These are phyloP conservation scores for Gavialis gangeticus DNA, from an alignment of 2,113 vertebrate genomes.

Conservation along the genomic window DNA sequence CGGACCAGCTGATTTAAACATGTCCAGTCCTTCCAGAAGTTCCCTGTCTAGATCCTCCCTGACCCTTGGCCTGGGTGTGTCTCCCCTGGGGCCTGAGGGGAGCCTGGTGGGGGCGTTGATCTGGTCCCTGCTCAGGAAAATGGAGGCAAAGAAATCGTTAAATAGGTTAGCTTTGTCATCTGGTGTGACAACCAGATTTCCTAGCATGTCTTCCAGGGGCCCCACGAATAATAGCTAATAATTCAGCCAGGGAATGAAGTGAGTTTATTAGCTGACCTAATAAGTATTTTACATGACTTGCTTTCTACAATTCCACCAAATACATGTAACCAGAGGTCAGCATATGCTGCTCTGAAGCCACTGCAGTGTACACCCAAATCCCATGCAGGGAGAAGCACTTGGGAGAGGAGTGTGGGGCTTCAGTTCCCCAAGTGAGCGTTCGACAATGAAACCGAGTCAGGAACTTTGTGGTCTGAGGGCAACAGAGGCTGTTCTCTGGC, in stretches of 20 bases:
- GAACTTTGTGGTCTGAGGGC: not conserved
- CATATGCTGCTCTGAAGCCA: not conserved
- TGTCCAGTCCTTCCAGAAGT: no score
- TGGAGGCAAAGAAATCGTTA: no score
- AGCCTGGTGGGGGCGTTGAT: no score
- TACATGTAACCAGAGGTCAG: not conserved
- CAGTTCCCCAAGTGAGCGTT: not conserved
- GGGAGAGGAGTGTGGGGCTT: not conserved
- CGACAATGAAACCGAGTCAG: not conserved
- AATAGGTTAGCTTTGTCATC: no score
- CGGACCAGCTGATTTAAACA: no score
- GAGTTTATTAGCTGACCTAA: not conserved
- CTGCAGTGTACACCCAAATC: not conserved
- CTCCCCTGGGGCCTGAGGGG: no score
- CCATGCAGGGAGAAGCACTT: not conserved
- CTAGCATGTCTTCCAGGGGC: no score
- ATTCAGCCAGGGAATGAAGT: not conserved
- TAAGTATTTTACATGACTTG: not conserved
- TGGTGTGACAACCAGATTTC: no score
- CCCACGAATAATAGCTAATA: no score
- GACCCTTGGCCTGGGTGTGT: no score
- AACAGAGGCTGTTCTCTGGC: not conserved
- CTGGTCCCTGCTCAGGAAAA: no score
- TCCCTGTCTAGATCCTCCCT: no score
- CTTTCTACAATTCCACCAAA: not conserved